Percentiles rank a stretch among this genome's conserved stretches.
phyloP scores from a whole-genome alignment of 2,113 vertebrate species.

The Marcusenius ussheri region DNA sequence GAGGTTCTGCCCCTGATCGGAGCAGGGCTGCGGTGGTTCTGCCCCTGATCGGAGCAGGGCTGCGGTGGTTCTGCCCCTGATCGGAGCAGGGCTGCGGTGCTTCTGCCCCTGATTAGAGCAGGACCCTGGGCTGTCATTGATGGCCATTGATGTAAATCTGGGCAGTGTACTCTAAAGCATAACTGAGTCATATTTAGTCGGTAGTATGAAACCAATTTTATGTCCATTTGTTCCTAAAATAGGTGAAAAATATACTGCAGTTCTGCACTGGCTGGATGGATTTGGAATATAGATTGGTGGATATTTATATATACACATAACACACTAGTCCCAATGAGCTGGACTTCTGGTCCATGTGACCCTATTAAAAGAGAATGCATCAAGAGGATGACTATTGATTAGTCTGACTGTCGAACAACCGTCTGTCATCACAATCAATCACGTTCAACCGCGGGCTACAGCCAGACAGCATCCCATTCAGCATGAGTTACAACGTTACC shows the following conservation, averaged over 20 bases:
- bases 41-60: background rate
- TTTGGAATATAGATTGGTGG: background rate
- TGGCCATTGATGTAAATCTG: background rate
- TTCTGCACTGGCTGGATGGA: background rate
- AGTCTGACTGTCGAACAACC: background rate
- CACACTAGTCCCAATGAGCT: background rate
- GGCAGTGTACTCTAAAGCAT: background rate
- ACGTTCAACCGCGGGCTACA: background rate
- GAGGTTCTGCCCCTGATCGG: background rate
- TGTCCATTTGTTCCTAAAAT: background rate
- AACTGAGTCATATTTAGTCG: background rate
- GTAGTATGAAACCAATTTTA: background rate
- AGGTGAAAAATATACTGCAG: background rate
- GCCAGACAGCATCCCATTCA: background rate
- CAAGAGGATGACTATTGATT: background rate
- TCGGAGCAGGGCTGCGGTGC: background rate
- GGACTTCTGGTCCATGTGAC: background rate
- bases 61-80: background rate
- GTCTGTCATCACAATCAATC: background rate
- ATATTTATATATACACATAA: background rate
- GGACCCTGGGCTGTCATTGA: background rate
- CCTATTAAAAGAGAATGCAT: background rate
- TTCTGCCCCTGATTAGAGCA: background rate
- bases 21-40: background rate
- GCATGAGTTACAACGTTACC: background rate